phyloP scores from a whole-genome alignment of 2,113 vertebrate species.

The Neogobius melanostomus region DNA sequence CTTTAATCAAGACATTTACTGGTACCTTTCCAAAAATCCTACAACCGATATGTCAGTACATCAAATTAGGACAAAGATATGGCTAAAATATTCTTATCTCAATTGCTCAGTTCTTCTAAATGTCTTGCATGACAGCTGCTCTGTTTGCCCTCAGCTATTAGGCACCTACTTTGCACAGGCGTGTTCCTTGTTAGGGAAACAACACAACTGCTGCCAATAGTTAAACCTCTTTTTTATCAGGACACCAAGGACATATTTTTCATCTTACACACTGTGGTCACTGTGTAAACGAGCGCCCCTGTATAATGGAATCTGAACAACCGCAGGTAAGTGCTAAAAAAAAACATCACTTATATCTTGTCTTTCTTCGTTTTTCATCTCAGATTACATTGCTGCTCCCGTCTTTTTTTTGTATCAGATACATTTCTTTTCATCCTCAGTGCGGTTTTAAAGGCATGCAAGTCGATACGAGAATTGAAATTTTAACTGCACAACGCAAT shows the following conservation, averaged over 20 bases:
- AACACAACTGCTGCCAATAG: slow-evolving; percentile 46
- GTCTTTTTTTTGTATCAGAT: slow-evolving; percentile 11
- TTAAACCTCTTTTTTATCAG: slow-evolving; percentile 26
- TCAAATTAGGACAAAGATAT: too few species aligned
- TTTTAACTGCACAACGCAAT: slow-evolving; percentile 35
- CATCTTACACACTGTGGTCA: slow-evolving; percentile 7
- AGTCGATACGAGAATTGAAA: slow-evolving; percentile 38
- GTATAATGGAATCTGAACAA: slow-evolving; percentile 21
- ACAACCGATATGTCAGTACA: too few species aligned
- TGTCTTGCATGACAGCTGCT: too few species aligned
- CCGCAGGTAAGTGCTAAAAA: slow-evolving; percentile 2
- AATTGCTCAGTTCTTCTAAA: too few species aligned
- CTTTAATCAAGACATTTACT: too few species aligned
- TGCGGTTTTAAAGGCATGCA: slow-evolving; percentile 2
- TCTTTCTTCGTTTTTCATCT: slow-evolving; percentile 37
- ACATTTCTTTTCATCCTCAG: slow-evolving; percentile 42
- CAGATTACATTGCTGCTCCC: slow-evolving; percentile 31
- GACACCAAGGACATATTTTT: slow-evolving; percentile 24
- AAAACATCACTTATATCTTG: slow-evolving; percentile 36
- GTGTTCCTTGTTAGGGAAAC: slow-evolving; percentile 21
- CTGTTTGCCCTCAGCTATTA: too few species aligned
- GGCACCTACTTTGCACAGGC: neutral
- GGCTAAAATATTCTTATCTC: too few species aligned
- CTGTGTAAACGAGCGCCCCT: slow-evolving; percentile 1
- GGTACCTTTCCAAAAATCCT: too few species aligned